Evolutionary conservation across 2,797 vertebrate species (phyloP), one percentile per base, ranked within the genome.

Genomic region (Pachyuromys duprasi): DNA sequence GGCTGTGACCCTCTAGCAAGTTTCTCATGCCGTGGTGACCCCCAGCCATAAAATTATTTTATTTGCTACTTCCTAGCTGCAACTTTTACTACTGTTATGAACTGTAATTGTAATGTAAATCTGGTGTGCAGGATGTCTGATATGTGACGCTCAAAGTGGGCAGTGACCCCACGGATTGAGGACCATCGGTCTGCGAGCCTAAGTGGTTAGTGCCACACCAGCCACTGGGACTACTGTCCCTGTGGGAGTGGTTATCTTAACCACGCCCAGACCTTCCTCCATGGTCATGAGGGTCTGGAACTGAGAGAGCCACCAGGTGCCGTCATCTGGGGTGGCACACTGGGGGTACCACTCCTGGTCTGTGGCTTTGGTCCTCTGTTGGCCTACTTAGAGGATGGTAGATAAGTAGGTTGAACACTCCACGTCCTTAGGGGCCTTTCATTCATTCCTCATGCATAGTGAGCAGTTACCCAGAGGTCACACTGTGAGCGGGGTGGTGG

Each of bases 221-320:
- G 80, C 6, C 2, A 5, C 12, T 42, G 2, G 4, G 1, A 33
- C 22, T 14, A 0, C 39, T 0, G 5, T 45, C 15, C 76, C 2
- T 0, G 0, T 0, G 20, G 15, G 2, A 39, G 14, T 53, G 39
- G 28, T 69, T 36, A 39, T 39, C 82, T n/a, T 36, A 2, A 42
- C 18, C 20, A 1, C 31, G 13, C 36, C 5, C 5, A 45, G 79
- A 42, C 28, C 53, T 57, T n/a, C n/a, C 84, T 13, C 6, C 0
- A 7, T 1, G 1, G 55, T 67, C 79, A 45, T 8, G 65, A 2
- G 5, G 8, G 0, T 13, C 45, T 57, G 49, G 45, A 62, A 36
- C 67, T 62, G 28, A 22, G 39, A 5, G 0, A 3, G n/a, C 26
- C 0, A 1, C 17, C 17, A 0, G 0, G 0, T 75, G n/a, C 20